Conservation (phyloP, 2,797 vertebrate species). For the Kryptolebias ocellatus region DNA sequence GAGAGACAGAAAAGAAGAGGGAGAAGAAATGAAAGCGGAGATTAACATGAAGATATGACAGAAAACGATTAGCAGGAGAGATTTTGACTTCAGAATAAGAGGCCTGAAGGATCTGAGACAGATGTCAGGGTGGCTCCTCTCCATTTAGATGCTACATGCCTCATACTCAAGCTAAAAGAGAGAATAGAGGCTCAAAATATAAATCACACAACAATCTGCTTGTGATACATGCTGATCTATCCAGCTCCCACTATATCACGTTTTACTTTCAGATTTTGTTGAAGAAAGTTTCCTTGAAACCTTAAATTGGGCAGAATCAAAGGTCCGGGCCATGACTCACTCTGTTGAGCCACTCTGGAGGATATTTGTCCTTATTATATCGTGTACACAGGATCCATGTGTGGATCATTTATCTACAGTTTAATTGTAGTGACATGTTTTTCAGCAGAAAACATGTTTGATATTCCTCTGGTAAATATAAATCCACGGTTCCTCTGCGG, state of each 20-base stretch:
- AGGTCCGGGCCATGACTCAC: neutral
- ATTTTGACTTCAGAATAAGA: constrained; percentile 32
- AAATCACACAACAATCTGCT: neutral
- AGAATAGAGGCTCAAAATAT: constrained; percentile 31
- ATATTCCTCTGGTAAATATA: constrained; percentile 18
- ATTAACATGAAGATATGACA: constrained; percentile 15
- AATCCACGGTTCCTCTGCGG: constrained; percentile 19
- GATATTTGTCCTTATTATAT: constrained; percentile 13
- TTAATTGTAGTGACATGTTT: constrained; percentile 14
- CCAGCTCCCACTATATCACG: constrained; percentile 18
- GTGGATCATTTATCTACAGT: constrained; percentile 3
- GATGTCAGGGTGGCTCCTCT: constrained; percentile 12
- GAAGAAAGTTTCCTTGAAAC: constrained; percentile 20
- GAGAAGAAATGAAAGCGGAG: constrained; percentile 7
- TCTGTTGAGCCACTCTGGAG: neutral
- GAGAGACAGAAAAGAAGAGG: constrained; percentile 37
- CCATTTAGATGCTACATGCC: neutral
- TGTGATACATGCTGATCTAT: neutral
- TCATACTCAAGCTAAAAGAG: constrained; percentile 6
- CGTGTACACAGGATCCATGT: neutral
- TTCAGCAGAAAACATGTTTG: constrained; percentile 28
- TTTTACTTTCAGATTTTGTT: constrained; percentile 40
- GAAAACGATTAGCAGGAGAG: constrained; percentile 22
- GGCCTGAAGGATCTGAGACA: constrained; percentile 23
- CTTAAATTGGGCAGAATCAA: neutral